Evolutionary conservation across 2,113 vertebrate species (phyloP).

Genomic region (Calyptommatus sinebrachiatus): DNA sequence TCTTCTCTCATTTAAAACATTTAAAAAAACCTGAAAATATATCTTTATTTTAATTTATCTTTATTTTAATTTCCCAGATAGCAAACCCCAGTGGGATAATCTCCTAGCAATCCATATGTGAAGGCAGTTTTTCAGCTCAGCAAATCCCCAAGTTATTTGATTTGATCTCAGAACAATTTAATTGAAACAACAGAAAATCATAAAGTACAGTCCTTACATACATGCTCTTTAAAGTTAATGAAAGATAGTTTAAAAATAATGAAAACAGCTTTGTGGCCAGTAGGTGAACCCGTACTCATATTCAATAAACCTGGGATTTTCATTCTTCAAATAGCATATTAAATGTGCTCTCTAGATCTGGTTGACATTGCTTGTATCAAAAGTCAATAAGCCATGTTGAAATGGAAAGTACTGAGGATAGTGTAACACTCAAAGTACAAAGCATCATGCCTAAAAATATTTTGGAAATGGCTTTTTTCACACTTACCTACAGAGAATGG

Average conservation of each 20-base stretch:
- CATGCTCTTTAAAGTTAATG: conserved; percentile 43
- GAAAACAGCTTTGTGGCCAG: conserved; percentile 43
- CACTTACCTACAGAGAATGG: too few relatives aligned
- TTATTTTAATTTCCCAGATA: conserved; percentile 61
- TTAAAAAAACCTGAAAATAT: conserved; percentile 42
- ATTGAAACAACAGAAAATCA: conserved; percentile 50
- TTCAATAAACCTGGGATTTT: conserved; percentile 47
- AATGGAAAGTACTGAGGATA: rapidly evolving
- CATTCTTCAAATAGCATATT: rapidly evolving
- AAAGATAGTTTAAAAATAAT: conserved; percentile 52
- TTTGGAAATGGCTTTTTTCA: background rate
- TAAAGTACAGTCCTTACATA: conserved; percentile 41
- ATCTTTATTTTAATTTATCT: conserved; percentile 28
- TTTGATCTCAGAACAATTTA: conserved; percentile 57
- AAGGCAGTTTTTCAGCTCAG: conserved; percentile 50
- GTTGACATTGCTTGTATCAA: background rate
- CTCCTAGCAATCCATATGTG: conserved; percentile 63
- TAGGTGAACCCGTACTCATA: conserved; percentile 39
- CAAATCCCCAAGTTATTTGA: conserved; percentile 63
- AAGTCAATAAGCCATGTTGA: background rate
- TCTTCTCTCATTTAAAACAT: conserved; percentile 40
- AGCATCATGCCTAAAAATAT: background rate
- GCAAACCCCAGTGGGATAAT: conserved; percentile 66
- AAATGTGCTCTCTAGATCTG: background rate
- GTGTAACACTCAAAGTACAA: background rate